These are phyloP conservation scores for Silurus aristotelis DNA, from an alignment of 2,797 vertebrate species.

Conservation along the genomic window DNA sequence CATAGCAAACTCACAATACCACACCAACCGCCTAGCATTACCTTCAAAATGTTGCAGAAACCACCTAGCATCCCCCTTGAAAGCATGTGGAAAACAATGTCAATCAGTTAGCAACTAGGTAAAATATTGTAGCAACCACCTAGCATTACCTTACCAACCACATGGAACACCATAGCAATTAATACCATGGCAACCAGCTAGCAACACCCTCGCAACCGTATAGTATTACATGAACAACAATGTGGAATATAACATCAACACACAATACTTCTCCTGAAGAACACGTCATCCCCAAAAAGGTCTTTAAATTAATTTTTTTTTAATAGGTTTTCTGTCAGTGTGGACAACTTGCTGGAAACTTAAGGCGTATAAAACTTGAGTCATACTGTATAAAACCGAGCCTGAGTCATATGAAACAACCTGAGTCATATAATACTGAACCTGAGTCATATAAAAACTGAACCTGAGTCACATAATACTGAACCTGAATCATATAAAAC, in stretches of 20 bases:
- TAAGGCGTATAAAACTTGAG: no score
- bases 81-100: neutral
- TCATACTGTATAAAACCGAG: no score
- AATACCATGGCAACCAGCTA: neutral
- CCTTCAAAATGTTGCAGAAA: neutral
- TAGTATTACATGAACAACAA: no score
- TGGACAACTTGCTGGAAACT: conserved; percentile 21
- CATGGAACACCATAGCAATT: neutral
- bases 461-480: no score
- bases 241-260: no score
- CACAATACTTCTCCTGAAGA: no score
- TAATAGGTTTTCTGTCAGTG: neutral
- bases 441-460: no score
- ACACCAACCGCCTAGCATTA: neutral
- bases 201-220: neutral
- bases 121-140: neutral
- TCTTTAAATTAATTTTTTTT: no score
- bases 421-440: no score
- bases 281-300: no score
- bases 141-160: neutral
- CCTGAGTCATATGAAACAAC: no score
- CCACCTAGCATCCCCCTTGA: neutral
- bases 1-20: no score
- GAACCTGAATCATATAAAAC: neutral
- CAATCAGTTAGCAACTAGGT: neutral